Percentiles rank a stretch among this genome's conserved stretches.
Conservation (phyloP, 2,888 invertebrate genomes). For the Helobdella robusta region DNA sequence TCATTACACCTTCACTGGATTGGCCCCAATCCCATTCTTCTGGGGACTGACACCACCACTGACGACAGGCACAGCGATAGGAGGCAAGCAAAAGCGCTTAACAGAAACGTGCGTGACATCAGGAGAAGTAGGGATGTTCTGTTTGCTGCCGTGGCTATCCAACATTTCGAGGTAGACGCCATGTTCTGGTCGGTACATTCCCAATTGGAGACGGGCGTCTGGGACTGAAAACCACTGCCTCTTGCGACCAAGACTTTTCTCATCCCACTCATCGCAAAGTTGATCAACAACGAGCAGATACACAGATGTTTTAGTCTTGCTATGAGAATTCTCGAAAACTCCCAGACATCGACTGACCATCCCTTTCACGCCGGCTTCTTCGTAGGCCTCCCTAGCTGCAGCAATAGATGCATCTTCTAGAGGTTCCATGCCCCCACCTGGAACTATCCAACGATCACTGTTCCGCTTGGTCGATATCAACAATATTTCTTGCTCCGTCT, state of each 20-base stretch:
- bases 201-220: conserved; percentile 5
- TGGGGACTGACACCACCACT: too few relatives aligned
- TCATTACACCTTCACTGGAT: too few relatives aligned
- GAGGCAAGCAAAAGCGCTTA: too few relatives aligned
- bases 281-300: conserved; percentile 44
- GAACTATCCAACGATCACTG: conserved; percentile 88
- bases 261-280: conserved; percentile 13
- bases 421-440: conserved; percentile 91
- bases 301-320: conserved; percentile 85
- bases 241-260: conserved; percentile 12
- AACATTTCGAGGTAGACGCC: conserved; percentile 40
- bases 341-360: conserved; percentile 79
- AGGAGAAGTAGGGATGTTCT: too few relatives aligned
- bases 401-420: conserved; percentile 76
- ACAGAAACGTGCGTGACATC: too few relatives aligned
- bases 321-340: conserved; percentile 82
- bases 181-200: conserved; percentile 8
- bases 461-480: conserved; percentile 82
- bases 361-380: conserved; percentile 90
- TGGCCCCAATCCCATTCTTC: too few relatives aligned
- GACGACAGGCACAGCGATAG: too few relatives aligned
- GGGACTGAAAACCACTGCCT: neutral
- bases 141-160: too few relatives aligned
- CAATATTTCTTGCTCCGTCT: conserved; percentile 84
- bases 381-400: conserved; percentile 81